Conservation (phyloP, 2,888 invertebrate genomes). For the Cynaeus angustus region DNA sequence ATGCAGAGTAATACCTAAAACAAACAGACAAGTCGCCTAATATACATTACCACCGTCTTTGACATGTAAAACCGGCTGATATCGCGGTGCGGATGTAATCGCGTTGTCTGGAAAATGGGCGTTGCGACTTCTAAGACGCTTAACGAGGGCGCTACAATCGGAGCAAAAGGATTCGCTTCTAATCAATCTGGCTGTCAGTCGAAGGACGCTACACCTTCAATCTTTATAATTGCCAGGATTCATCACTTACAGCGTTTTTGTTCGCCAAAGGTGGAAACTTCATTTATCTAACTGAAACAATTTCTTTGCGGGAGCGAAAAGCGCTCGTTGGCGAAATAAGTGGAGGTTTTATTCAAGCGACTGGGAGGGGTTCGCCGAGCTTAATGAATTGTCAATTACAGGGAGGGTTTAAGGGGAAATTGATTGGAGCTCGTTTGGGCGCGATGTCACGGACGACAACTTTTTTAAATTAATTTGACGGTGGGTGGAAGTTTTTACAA, state of each 20-base stretch:
- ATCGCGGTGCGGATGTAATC: constrained; percentile 26
- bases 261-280: constrained; percentile 51
- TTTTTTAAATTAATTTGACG: constrained; percentile 38
- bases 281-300: constrained; percentile 51
- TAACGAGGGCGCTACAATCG: constrained; percentile 28
- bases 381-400: constrained; percentile 48
- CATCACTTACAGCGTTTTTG: constrained; percentile 53
- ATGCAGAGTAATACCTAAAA: constrained; percentile 19
- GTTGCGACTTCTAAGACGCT: constrained; percentile 12
- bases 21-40: constrained; percentile 23
- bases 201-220: constrained; percentile 55
- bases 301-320: constrained; percentile 45
- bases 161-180: constrained; percentile 42
- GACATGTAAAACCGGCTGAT: constrained; percentile 25
- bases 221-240: constrained; percentile 57
- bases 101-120: constrained; percentile 31
- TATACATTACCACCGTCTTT: constrained; percentile 27
- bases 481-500: background rate
- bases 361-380: constrained; percentile 16
- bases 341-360: constrained; percentile 30
- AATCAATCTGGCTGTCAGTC: constrained; percentile 54
- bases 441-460: constrained; percentile 23
- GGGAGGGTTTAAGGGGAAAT: constrained; percentile 43
- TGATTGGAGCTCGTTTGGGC: constrained; percentile 40
- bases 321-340: constrained; percentile 24